phyloP scores from a whole-genome alignment of 2,113 vertebrate species.

The Chascanopsetta lugubris region DNA sequence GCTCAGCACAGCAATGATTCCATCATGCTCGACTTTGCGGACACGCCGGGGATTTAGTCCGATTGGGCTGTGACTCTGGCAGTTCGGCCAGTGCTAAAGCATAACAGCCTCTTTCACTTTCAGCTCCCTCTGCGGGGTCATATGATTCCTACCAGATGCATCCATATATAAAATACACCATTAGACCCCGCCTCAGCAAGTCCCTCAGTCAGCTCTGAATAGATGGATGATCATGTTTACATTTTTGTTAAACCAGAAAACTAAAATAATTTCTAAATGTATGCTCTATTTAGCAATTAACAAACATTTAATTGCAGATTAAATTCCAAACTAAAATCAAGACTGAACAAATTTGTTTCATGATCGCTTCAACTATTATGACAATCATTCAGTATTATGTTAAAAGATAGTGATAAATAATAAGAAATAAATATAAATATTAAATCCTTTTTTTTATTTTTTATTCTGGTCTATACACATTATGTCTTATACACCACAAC shows the following conservation, averaged over 20 bases:
- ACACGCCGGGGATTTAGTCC: conserved; percentile 59
- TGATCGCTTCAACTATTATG: neutral
- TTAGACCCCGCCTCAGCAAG: conserved; percentile 24
- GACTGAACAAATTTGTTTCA: neutral
- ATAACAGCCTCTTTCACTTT: conserved; percentile 73
- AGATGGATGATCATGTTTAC: conserved; percentile 32
- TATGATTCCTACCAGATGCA: conserved; percentile 71
- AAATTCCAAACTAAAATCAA: neutral
- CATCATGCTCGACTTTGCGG: conserved; percentile 58
- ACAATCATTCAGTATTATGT: neutral
- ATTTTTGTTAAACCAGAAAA: conserved; percentile 7
- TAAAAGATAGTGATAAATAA: neutral
- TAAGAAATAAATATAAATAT: neutral
- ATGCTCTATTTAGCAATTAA: neutral
- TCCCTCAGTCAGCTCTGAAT: conserved; percentile 20
- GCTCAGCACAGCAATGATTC: conserved; percentile 38
- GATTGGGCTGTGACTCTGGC: conserved; percentile 57
- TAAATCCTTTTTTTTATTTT: no score
- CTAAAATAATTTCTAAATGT: neutral
- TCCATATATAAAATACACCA: conserved; percentile 63
- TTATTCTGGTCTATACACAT: neutral
- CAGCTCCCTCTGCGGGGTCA: conserved; percentile 61
- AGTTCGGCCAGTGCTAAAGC: conserved; percentile 59
- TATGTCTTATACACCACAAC: neutral
- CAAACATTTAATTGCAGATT: neutral